Base-by-base conservation (phyloP, 2,888 invertebrate genomes). In the Diplazon laetatorius region DNA sequence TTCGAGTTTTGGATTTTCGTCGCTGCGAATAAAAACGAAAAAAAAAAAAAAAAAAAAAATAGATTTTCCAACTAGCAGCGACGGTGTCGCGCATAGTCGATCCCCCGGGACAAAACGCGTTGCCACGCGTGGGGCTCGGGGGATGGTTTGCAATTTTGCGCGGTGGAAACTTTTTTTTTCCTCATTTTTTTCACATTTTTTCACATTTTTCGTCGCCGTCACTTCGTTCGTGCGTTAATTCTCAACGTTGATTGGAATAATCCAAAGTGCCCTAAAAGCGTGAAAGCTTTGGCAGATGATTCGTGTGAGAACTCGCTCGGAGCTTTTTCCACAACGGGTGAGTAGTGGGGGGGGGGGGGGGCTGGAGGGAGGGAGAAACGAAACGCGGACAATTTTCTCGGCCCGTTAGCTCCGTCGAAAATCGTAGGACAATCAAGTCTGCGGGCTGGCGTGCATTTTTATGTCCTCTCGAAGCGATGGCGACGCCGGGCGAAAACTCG, bases 161-260 rank as follows among this genome's bases (percentile, higher is more conserved):
- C 42, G 16, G 42, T 46, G 71, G 44, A 62, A 60, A 39, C 48
- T 46, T 68, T 37, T 66, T 59, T 20, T 42, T 44, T 22, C 55
- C 37, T 18, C 22, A 16, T 25, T 52, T 55, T 20, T 50, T n/a
- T 55, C 50, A 57, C 42, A n/a, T 14, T 76, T 78, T 63, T 59
- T 35, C 52, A 50, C 22, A 1, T 68, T 42, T 46, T 48, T 62
- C 63, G 55, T 30, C n/a, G n/a, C n/a, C n/a, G n/a, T 39, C 20
- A 48, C 78, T 80, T 77, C n/a, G 80, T 71, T 73, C 78, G 48
- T 66, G 46, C 70, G 81, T 79, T 82, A 81, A 82, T 82, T 82
- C 48, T 70, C 75, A 74, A 74, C 76, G 71, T 78, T 84, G 80
- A 83, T 84, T 84, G 80, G 80, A 81, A 80, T 82, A 83, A 84